Percentiles rank a stretch among this genome's conserved stretches.
phyloP scores from a whole-genome alignment of 1,140 invertebrate genomes.

The Drosophila prosaltans region DNA sequence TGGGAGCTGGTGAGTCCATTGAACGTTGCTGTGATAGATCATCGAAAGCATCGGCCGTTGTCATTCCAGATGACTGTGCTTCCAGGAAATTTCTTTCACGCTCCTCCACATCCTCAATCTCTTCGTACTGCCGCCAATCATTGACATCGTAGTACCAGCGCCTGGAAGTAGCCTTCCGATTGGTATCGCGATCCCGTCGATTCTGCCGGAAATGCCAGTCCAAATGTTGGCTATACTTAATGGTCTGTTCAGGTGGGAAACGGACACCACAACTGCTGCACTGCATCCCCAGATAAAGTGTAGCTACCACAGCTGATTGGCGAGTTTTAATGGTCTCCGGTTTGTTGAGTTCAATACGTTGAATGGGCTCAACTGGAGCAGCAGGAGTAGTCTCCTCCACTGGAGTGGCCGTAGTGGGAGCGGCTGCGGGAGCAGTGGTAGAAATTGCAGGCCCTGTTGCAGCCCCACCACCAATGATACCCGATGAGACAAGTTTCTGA shows the following conservation, averaged over 20 bases:
- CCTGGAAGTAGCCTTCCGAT: slow-evolving; percentile 91
- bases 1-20: slow-evolving; percentile 71
- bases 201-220: slow-evolving; percentile 99
- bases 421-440: slow-evolving; percentile 45
- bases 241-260: slow-evolving; percentile 93
- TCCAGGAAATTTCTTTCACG: slow-evolving; percentile 96
- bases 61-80: slow-evolving; percentile 85
- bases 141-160: slow-evolving; percentile 95
- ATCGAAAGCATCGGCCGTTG: slow-evolving; percentile 83
- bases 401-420: slow-evolving; percentile 18
- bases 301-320: slow-evolving; percentile 87
- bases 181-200: slow-evolving; percentile 92
- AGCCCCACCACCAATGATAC: slow-evolving; percentile 88
- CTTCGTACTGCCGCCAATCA: slow-evolving; percentile 97
- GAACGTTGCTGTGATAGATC: slow-evolving; percentile 76
- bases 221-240: slow-evolving; percentile 95
- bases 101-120: slow-evolving; percentile 96
- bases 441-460: slow-evolving; percentile 18
- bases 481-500: slow-evolving; percentile 91
- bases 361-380: slow-evolving; percentile 82
- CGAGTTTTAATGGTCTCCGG: slow-evolving; percentile 90
- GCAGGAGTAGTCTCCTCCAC: slow-evolving; percentile 54
- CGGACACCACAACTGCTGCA: slow-evolving; percentile 96
- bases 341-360: slow-evolving; percentile 87
- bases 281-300: slow-evolving; percentile 94